phyloP scores from a whole-genome alignment of 2,888 invertebrate genomes.

The Lepidochitona cinerea region DNA sequence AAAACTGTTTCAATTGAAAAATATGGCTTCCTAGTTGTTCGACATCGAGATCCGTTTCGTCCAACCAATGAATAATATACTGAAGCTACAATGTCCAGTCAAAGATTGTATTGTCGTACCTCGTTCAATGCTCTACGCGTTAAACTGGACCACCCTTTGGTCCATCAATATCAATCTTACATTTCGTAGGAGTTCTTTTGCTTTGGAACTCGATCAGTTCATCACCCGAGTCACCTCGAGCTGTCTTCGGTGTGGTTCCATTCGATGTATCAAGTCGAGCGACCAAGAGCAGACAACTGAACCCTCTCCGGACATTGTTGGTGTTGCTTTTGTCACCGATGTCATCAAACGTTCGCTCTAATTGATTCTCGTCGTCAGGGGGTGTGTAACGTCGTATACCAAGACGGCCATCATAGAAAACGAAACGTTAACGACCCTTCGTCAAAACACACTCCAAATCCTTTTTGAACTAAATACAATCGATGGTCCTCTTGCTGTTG shows the following conservation, averaged over 20 bases:
- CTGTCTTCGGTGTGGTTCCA: constrained; percentile 37
- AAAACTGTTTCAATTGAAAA: constrained; percentile 15
- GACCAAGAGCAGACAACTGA: constrained; percentile 29
- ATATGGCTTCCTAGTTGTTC: too few relatives aligned
- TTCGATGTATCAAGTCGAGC: constrained; percentile 24
- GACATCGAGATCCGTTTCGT: too few relatives aligned
- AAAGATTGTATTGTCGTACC: too few relatives aligned
- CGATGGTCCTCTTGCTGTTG: constrained; percentile 15
- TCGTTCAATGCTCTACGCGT: constrained; percentile 15
- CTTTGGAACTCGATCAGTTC: too few relatives aligned
- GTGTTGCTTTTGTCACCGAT: constrained; percentile 40
- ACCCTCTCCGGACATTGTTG: constrained; percentile 31
- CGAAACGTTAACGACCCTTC: constrained; percentile 10
- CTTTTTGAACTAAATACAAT: constrained; percentile 9
- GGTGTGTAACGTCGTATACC: constrained; percentile 29
- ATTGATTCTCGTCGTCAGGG: constrained; percentile 26
- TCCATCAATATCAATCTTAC: too few relatives aligned
- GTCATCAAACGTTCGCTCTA: constrained; percentile 36
- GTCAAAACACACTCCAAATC: not conserved
- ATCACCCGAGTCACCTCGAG: constrained; percentile 23
- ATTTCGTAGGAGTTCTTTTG: too few relatives aligned
- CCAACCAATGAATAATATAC: too few relatives aligned
- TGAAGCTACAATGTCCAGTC: too few relatives aligned
- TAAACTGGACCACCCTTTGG: too few relatives aligned
- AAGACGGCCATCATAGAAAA: constrained; percentile 11